Base-by-base conservation (phyloP, 1,140 invertebrate genomes). In the Anagrus nilaparvatae region DNA sequence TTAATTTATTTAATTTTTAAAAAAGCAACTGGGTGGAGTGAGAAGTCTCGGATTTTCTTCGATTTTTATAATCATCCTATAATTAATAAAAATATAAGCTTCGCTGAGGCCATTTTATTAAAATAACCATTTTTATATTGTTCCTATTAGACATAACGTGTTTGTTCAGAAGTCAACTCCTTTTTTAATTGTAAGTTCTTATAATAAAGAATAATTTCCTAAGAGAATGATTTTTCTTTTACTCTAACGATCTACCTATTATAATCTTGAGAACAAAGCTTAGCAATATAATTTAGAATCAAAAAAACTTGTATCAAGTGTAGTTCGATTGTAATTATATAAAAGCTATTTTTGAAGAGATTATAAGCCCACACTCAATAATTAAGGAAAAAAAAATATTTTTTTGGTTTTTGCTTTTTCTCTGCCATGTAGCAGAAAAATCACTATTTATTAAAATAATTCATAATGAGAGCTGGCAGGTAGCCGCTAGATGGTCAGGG, bases 261-360 rank as follows among this genome's bases (percentile, higher is more conserved):
- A 23, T 36, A 24, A 36, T 36, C 34, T 36, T 9, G 34, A 36
- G 34, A 36, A 13, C 34, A 21, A 36, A 24, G 34, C 34, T n/a
- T n/a, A 5, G 19, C 21, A 36, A 3, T 36, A 24, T 24, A 36
- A 24, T 36, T 36, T 23, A 21, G 24, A 13, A 36, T 36, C 19
- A 13, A 23, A 24, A 12, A 21, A 36, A 36, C 34, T 36, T 36
- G 24, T 21, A 19, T 38, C 14, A 30, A 30, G 29, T 36, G 34
- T 23, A 36, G 20, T 24, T 21, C 20, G 19, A 36, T 36, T 13
- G n/a, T 23, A 24, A 36, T 36, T 36, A 24, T 24, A 36, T 21
- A 21, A 36, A 23, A 13, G 34, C 34, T 24, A 23, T 13, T 19
- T 13, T 24, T 21, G 34, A 36, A 36, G 18, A 36, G 34, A 36